Base-by-base conservation (phyloP, 2,888 invertebrate genomes). In the Artemia sinica region DNA sequence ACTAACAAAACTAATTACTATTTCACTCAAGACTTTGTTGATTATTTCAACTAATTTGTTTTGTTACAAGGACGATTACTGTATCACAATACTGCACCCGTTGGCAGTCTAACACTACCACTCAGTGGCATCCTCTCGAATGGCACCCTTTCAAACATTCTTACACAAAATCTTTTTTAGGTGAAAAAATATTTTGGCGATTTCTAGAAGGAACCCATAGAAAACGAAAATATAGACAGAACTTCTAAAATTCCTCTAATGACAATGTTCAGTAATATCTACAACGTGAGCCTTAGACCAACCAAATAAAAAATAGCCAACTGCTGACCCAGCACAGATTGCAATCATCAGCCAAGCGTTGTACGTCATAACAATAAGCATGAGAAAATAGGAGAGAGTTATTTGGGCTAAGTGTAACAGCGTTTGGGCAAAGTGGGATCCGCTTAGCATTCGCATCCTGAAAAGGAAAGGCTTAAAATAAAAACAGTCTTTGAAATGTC, bases 361-460 rank as follows among this genome's bases (percentile, higher is more conserved):
- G 83, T 91, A 95, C 1, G 94, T 94, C 95, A 95, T 95, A 78
- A 95, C 94, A 74, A 94, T 89, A 77, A 95, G 81, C 95, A 95
- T 95, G 67, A 95, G 82, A 79, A 93, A 86, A 79, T 95, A 94
- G 73, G 92, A 91, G 72, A 94, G 81, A 70, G 91, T 83, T 75
- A 95, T 89, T 80, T 94, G 94, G 28, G 94, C 75, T 72, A 92
- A 86, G 77, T 95, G 94, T 18, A 95, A 83, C 67, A 86, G 79
- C 14, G 94, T 93, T 80, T 95, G 94, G 78, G 87, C 85, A 69
- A 84, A 83, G 78, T 95, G 94, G 77, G 87, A 85, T 74, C 81
- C 78, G 75, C 91, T 92, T 76, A 89, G 77, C 88, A 92, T 91
- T 71, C 86, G 86, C 67, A 87, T 89, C 76, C 89, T 92, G 84